These are phyloP conservation scores for Bufotes viridis DNA, from an alignment of 2,797 vertebrate species.

Conservation along the genomic window DNA sequence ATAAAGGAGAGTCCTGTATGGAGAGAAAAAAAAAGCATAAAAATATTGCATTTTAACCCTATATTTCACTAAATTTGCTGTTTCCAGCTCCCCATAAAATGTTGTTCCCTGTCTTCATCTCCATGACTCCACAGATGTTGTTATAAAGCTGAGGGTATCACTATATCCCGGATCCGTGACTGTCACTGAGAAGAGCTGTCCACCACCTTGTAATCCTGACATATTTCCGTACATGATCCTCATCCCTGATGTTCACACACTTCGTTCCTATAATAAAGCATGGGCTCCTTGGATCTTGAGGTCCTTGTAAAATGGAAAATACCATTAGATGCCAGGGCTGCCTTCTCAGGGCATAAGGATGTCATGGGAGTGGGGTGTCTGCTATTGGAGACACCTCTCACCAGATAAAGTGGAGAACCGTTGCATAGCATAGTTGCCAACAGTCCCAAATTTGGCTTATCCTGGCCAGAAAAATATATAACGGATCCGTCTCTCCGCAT, in stretches of 20 bases:
- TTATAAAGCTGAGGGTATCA: conserved; percentile 11
- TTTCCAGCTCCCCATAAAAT: background rate
- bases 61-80: background rate
- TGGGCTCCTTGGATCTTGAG: background rate
- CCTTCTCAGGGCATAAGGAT: background rate
- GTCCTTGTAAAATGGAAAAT: background rate
- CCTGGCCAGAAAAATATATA: no score
- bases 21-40: no score
- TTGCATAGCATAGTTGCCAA: no score
- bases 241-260: background rate
- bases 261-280: conserved; percentile 13
- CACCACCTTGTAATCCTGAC: conserved; percentile 9
- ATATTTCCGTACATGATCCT: background rate
- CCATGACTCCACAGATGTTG: background rate
- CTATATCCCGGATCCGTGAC: conserved; percentile 5
- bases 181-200: background rate
- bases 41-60: background rate
- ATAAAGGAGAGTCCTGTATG: no score
- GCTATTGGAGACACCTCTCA: background rate
- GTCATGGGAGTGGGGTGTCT: background rate
- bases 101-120: background rate
- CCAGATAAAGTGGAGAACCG: no score
- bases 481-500: no score
- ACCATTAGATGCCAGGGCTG: background rate
- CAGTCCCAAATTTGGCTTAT: no score